Base-by-base conservation (phyloP, 2,888 invertebrate genomes). In the Mellilla xanthometata region DNA sequence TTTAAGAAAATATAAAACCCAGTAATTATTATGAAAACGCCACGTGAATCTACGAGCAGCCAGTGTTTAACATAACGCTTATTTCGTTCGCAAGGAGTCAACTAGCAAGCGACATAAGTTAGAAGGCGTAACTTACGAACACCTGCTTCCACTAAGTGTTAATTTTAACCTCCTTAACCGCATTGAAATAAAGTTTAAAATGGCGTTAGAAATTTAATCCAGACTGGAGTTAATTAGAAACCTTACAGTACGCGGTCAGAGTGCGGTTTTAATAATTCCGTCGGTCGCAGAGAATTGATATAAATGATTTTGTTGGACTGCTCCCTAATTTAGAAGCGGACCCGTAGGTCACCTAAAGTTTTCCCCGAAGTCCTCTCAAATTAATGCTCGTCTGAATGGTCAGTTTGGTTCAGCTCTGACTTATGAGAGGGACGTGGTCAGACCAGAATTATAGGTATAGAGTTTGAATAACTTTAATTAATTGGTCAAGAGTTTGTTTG, bases 231-330 rank as follows among this genome's bases (percentile, higher is more conserved):
- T 83, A 86, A 87, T 87, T 84, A 82, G 80, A 76, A 77, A 70
- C 73, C 67, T 68, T 55, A 60, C 60, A 46, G 58, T 55, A 60
- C 54, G 56, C 63, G 69, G 76, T 74, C 66, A 66, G 69, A 58
- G 64, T 77, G 84, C 62, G 82, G 83, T 79, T 84, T 81, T 81
- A 80, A 84, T 85, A 80, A 81, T 79, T 70, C 70, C 58, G 56
- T 66, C 66, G 68, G 76, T 72, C 75, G 61, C 58, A 45, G 58
- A 54, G 69, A 74, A 81, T 81, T 81, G 76, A 83, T 80, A 80
- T 76, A 76, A 75, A 77, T 69, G 72, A 73, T 74, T 69, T 70
- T 60, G 67, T 59, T 62, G 64, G 63, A 68, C 65, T 55, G 57
- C 52, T 62, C 62, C 63, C 68, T 66, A 66, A 69, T 72, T 72